These are phyloP conservation scores for Micrasema minimum DNA, from an alignment of 1,140 invertebrate genomes.

Conservation along the genomic window DNA sequence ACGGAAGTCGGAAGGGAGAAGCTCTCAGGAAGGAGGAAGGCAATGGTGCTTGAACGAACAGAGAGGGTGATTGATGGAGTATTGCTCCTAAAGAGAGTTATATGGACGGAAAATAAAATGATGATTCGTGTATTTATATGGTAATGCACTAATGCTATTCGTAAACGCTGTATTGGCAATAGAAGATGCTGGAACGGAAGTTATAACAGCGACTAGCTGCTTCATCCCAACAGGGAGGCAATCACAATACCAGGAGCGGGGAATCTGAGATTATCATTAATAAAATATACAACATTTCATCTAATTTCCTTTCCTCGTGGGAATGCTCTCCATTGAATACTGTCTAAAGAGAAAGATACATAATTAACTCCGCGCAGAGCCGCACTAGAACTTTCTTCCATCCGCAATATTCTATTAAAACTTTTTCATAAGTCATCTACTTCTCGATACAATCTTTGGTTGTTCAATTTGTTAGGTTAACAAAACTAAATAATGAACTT, in stretches of 20 bases:
- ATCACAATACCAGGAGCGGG: neutral
- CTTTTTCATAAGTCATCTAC: too few species aligned
- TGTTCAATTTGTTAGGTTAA: too few species aligned
- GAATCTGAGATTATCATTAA: conserved; percentile 9
- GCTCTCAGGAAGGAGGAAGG: conserved; percentile 23
- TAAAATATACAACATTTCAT: neutral
- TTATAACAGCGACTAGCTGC: neutral
- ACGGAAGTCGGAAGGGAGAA: neutral
- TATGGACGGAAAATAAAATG: conserved; percentile 31
- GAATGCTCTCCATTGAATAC: too few species aligned
- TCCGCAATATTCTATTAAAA: too few species aligned
- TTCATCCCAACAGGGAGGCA: neutral
- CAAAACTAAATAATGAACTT: too few species aligned
- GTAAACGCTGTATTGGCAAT: conserved; percentile 20
- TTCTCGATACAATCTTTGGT: too few species aligned
- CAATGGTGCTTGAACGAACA: conserved; percentile 33
- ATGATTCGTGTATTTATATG: conserved; percentile 37
- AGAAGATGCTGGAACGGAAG: conserved; percentile 7
- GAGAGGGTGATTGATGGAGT: conserved; percentile 30
- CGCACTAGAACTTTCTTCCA: too few species aligned
- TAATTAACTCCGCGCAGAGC: too few species aligned
- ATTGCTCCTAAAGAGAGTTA: neutral
- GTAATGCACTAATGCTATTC: conserved; percentile 31
- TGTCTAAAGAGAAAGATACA: too few species aligned
- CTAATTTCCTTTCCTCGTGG: neutral